These are phyloP conservation scores for Mamestra brassicae DNA, from an alignment of 2,888 invertebrate genomes.

Conservation along the genomic window DNA sequence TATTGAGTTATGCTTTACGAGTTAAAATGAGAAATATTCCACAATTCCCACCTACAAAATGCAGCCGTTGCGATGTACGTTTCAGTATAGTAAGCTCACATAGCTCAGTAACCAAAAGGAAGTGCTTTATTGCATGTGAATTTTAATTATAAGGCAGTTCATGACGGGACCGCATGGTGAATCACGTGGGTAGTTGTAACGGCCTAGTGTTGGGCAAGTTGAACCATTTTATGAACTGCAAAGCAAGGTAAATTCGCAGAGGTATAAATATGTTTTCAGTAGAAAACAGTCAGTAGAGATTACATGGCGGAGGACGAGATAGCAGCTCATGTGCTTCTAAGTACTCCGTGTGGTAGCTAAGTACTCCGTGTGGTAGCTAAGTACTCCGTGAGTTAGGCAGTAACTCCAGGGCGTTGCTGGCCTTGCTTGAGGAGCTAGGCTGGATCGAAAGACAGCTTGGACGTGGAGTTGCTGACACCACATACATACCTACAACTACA, in stretches of 20 bases:
- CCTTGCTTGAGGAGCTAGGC: too few relatives aligned
- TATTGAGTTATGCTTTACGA: background rate
- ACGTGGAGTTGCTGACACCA: too few relatives aligned
- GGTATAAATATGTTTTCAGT: background rate
- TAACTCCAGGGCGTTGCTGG: too few relatives aligned
- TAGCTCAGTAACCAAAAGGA: slow-evolving; percentile 53
- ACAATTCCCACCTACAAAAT: slow-evolving; percentile 19
- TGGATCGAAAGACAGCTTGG: too few relatives aligned
- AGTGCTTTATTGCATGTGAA: slow-evolving; percentile 74
- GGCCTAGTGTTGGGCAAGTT: slow-evolving; percentile 48
- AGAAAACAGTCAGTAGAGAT: background rate
- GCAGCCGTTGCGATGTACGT: slow-evolving; percentile 22
- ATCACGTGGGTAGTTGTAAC: slow-evolving; percentile 35
- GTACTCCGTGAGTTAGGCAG: too few relatives aligned
- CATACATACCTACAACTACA: too few relatives aligned
- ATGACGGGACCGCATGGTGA: slow-evolving; percentile 66
- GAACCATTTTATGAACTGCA: background rate
- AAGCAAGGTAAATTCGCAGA: background rate
- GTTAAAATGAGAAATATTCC: slow-evolving; percentile 8
- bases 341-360: too few relatives aligned
- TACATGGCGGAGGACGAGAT: too few relatives aligned
- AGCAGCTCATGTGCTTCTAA: too few relatives aligned
- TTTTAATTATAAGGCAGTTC: slow-evolving; percentile 72
- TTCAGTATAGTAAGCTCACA: slow-evolving; percentile 32
- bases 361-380: too few relatives aligned